Evolutionary conservation across 2,113 vertebrate genomes (phyloP), one percentile per base, ranked within the genome.

Genomic region (Callithrix jacchus): DNA sequence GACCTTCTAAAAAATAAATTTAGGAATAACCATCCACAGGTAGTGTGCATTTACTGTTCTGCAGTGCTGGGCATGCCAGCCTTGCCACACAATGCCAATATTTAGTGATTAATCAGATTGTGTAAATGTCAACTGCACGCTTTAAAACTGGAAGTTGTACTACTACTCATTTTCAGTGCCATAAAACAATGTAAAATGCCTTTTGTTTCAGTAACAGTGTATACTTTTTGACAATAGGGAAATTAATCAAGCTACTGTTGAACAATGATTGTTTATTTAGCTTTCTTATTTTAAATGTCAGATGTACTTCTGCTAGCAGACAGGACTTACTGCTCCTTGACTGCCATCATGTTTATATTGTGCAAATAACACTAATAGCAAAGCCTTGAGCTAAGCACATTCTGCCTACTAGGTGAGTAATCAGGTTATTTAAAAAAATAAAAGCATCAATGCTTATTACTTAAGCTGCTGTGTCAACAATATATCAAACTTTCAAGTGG

Each of bases 191-290:
- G 14, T 35, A 52, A 82, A 93, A 32, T 20, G 54, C 76, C 84
- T 97, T 83, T 97, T 21, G 61, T 89, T 92, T 64, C 96, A 91
- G 81, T 77, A 84, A 37, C 81, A 74, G 16, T 32, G 42, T 3
- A 49, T 17, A 45, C 7, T n/a, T 64, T 61, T 23, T 58, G 71
- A 94, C 47, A 66, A 90, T 13, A 96, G 3, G 25, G 7, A 47
- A 87, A 92, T n/a, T 87, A 70, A 56, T 77, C 25, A 91, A 18
- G 52, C 64, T 23, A 3, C 9, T 49, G 42, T 5, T 37, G 86
- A 94, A 81, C 64, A 12, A 30, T 30, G 86, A 45, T 80, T 54
- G 47, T 56, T 85, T 49, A 89, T 64, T 73, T 49, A 86, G 71
- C 64, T 40, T 93, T 85, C 71, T 81, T 37, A 56, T 77, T 56